These are phyloP conservation scores for Rambutsinella grinnellia DNA, from an alignment of 2,888 invertebrate genomes.

Conservation along the genomic window DNA sequence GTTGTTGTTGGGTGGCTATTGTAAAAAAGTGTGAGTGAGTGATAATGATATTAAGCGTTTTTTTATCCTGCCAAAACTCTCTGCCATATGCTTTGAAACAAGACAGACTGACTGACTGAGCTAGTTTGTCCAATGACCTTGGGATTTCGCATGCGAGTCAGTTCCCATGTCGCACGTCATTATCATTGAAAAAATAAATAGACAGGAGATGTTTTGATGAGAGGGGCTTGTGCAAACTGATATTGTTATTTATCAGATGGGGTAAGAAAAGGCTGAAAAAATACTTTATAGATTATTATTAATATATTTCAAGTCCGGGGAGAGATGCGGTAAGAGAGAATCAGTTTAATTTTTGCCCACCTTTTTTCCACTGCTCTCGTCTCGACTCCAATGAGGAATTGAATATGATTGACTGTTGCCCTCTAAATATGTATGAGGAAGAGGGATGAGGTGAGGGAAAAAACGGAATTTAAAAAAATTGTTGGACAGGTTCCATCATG, in stretches of 20 bases:
- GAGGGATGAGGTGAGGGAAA: not conserved
- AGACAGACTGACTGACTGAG: constrained; percentile 51
- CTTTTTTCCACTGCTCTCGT: constrained; percentile 22
- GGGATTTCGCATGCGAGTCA: constrained; percentile 46
- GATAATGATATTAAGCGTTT: not conserved
- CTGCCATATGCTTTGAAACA: constrained; percentile 10
- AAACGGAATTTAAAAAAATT: constrained; percentile 2
- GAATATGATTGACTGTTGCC: not conserved
- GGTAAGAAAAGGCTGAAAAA: not conserved
- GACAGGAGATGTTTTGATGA: constrained; percentile 3
- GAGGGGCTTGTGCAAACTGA: constrained; percentile 18
- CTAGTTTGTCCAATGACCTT: constrained; percentile 52
- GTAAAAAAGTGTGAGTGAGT: constrained; percentile 20
- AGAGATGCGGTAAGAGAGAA: not conserved
- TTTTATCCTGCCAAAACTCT: not conserved
- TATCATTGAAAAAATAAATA: constrained; percentile 37
- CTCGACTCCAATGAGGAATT: not conserved
- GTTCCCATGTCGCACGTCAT: constrained; percentile 48
- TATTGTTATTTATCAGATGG: constrained; percentile 30
- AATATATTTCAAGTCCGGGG: not conserved
- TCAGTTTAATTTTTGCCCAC: not conserved
- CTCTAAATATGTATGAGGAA: not conserved
- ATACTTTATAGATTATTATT: not conserved
- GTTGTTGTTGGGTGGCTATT: not conserved
- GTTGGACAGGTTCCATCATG: constrained; percentile 22